Percentiles rank a stretch among this genome's conserved stretches.
Conservation (phyloP, 2,888 invertebrate species). For the Drosophila tripunctata region DNA sequence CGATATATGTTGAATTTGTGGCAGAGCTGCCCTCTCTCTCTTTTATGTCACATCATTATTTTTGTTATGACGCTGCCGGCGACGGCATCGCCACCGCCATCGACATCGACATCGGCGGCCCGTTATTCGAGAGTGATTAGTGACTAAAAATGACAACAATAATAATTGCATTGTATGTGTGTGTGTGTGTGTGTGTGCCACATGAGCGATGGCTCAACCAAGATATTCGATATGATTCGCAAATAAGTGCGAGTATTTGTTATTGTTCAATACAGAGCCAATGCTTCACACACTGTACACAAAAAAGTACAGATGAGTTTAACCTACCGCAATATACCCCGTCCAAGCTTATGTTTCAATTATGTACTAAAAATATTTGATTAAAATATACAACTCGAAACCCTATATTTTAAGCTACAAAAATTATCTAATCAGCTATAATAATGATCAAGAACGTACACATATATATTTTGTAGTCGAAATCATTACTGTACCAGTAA, state of each 20-base stretch:
- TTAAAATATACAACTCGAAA: too few relatives aligned
- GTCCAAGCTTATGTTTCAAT: too few relatives aligned
- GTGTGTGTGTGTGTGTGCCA: constrained; percentile 7
- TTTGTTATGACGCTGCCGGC: constrained; percentile 73
- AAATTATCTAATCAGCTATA: too few relatives aligned
- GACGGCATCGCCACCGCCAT: constrained; percentile 17
- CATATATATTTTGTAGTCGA: too few relatives aligned
- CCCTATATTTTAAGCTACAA: too few relatives aligned
- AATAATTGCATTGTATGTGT: constrained; percentile 54
- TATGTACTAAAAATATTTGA: too few relatives aligned
- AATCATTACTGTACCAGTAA: too few relatives aligned
- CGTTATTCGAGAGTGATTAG: constrained; percentile 76
- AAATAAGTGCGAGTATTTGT: constrained; percentile 54
- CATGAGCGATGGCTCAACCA: constrained; percentile 52
- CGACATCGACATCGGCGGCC: constrained; percentile 32
- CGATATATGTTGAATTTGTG: constrained; percentile 27
- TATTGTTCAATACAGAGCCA: constrained; percentile 18
- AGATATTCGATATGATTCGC: constrained; percentile 56
- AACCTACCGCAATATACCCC: too few relatives aligned
- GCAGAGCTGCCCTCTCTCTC: constrained; percentile 19
- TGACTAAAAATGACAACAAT: constrained; percentile 66
- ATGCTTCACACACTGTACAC: too few relatives aligned
- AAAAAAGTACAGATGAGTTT: too few relatives aligned
- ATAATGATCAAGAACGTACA: too few relatives aligned
- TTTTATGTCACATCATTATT: constrained; percentile 78